phyloP scores from a whole-genome alignment of 2,113 vertebrate species.

The Aythya baeri region DNA sequence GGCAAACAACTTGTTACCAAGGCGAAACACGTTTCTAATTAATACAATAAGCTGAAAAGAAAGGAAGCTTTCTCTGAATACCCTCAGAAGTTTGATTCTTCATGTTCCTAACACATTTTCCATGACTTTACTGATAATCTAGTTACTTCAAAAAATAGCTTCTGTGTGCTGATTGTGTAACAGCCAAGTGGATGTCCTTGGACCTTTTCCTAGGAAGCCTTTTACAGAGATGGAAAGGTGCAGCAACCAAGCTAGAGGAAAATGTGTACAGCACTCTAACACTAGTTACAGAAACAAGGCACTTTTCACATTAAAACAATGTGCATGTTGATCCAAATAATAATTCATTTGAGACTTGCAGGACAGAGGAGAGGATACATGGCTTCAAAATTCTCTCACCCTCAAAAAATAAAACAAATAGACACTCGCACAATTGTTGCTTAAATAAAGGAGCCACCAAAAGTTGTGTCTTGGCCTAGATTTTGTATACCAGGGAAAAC shows the following conservation, averaged over 20 bases:
- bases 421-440: background rate
- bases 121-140: constrained; percentile 31
- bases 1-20: background rate
- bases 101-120: constrained; percentile 18
- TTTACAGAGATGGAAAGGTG: constrained; percentile 1
- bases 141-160: constrained; percentile 52
- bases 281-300: background rate
- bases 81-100: background rate
- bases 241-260: background rate
- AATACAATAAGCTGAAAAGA: constrained; percentile 49
- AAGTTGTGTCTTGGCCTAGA: background rate
- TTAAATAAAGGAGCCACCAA: background rate
- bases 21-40: constrained; percentile 19
- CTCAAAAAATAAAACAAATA: background rate
- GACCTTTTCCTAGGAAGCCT: constrained; percentile 22
- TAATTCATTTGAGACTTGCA: background rate
- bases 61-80: constrained; percentile 15
- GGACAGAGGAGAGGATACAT: background rate
- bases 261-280: background rate
- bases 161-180: background rate
- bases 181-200: background rate
- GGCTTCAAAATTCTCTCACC: background rate
- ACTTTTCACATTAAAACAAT: background rate
- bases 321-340: background rate
- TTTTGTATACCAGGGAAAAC: background rate